Base-by-base conservation (phyloP, 2,888 invertebrate species). In the Sacculina carcini region DNA sequence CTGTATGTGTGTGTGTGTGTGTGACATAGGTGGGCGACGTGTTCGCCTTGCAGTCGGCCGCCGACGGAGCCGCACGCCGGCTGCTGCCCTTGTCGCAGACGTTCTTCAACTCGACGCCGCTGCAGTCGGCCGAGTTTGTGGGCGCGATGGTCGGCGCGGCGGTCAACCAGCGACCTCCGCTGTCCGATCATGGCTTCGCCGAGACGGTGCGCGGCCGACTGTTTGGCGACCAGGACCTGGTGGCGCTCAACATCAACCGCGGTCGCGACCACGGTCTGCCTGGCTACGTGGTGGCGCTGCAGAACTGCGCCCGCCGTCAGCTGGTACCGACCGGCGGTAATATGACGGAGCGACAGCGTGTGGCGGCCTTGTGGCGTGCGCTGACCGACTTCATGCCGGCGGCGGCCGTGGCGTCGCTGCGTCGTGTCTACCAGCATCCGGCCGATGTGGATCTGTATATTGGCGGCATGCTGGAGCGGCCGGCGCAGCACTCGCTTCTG, bases 211-310 rank as follows among this genome's bases (percentile, higher is more conserved):
- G 12, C 6, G 24, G 48, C 29, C 34, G 34, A 39, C 48, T 29
- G 10, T 34, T 51, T 23, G 32, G 21, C 24, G 53, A 51, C 9
- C 34, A 28, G 10, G 53, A 53, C 38, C 40, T 53, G 21, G 52
- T 39, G 21, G 23, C 51, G 26, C 48, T 36, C n/a, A 53, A 53
- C 50, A 53, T 53, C 46, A 46, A 53, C 23, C 32, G 53, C 3
- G 51, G 53, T 16, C 36, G 53, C 6, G 53, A 53, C 40, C 53
- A 53, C 38, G 48, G 44, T 19, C 19, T 53, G n/a, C 49, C 46
- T 19, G 7, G 29, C 32, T 53, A 53, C 51, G 21, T 32, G 16
- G 29, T 19, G 3, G 44, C 10, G 28, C 44, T 44, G 7, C 28
- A 44, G 28, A 44, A 44, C 44, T 44, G 44, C 19, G n/a, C n/a